Base-by-base conservation (phyloP, 2,888 invertebrate species). In the Orthosia cruda region DNA sequence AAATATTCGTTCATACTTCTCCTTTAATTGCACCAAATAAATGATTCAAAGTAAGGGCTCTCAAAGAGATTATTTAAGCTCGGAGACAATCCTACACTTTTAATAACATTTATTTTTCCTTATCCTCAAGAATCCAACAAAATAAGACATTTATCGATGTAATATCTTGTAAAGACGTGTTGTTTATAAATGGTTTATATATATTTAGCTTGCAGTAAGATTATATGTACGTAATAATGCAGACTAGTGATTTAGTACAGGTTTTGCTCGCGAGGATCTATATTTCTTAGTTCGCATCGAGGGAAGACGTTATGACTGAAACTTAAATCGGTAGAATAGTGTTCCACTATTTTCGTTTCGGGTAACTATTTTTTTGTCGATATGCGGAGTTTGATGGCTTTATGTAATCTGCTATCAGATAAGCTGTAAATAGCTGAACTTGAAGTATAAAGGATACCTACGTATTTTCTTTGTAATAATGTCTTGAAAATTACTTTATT, bases 261-360 rank as follows among this genome's bases (percentile, higher is more conserved):
- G 96, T 95, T 96, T 96, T 94, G 94, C 95, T 94, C 93, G 92
- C 93, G 89, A 92, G 92, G 93, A 95, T 95, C 94, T 95, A 96
- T 96, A 96, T 96, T 95, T 96, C 96, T 96, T 94, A 94, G 94
- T 95, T 95, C 95, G 93, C 95, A 94, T 96, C 94, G 94, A 95
- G 95, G 93, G 93, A 95, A 95, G 95, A 96, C 95, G 95, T 95
- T 96, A 96, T 96, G 94, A 95, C 94, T 95, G 93, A 95, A 96
- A 95, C 94, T 92, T 89, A 91, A 94, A 94, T 89, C 94, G 79
- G 77, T 96, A 86, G 96, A 96, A 94, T 94, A 89, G 95, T 77
- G 70, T 87, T 76, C 68, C 3, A 61, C 58, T 69, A 63, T 68
- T 74, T 85, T 80, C 47, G 49, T 79, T 82, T 87, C 85, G 65